Evolutionary conservation across 2,888 invertebrate genomes (phyloP), one percentile per base, ranked within the genome.

Genomic region (Aquatica leii): DNA sequence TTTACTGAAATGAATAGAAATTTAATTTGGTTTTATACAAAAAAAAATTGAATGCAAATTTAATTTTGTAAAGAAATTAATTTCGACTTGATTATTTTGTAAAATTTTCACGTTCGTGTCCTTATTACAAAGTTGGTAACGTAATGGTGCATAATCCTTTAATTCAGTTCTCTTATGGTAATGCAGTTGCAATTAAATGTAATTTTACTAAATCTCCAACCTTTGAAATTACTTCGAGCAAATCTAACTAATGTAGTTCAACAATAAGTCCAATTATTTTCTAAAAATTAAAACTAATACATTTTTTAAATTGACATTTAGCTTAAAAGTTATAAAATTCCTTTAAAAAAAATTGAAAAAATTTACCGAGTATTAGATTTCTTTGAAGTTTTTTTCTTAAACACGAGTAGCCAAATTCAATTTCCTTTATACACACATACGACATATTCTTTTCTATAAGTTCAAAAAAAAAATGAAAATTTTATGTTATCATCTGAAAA

Each of bases 171-270:
- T 15, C 58, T 51, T 43, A 14, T 14, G 52, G 41, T 52, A 59
- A 59, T 43, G 51, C 52, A 52, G 51, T 59, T 57, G 59, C 59
- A 59, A 59, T 59, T 59, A 59, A 59, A 52, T 40, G 51, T 59
- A 51, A 52, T 59, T 59, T 24, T 24, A 43, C 20, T 55, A 40
- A 51, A 59, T 51, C 59, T 43, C 46, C 40, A 34, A 43, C 14
- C 43, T 43, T 40, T 24, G 21, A 52, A 59, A 43, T 52, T 59
- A 21, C 52, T 24, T 43, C 43, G 34, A 24, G 24, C 40, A 34
- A 59, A 31, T 59, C 18, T 34, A 51, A 50, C 50, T 21, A 18
- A 41, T 50, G 50, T 14, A 50, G 20, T 58, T 58, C 40, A 58
- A 58, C 57, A 58, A 58, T 58, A 50, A 58, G 57, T 14, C 24